Base-by-base conservation (phyloP, 2,888 invertebrate species). In the Lymantria dispar region DNA sequence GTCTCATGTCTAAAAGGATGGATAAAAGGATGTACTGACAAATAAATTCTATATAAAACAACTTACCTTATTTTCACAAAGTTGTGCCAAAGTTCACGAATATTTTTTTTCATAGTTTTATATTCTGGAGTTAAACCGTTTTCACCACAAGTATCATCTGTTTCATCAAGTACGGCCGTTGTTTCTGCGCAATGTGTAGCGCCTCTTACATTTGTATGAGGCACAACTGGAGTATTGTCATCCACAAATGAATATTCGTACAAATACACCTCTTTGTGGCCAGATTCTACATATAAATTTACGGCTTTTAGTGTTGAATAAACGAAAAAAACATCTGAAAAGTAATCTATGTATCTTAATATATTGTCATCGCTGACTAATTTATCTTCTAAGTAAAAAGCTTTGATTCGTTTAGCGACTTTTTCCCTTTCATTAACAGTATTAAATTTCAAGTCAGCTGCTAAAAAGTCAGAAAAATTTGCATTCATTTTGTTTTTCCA, bases 281-380 rank as follows among this genome's bases (percentile, higher is more conserved):
- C 72, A 13, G 59, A 52, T 47, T 64, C 54, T 0, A 48, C 50
- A 3, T 71, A 71, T 14, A 76, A 29, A 39, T 66, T 73, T 2
- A 72, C 54, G 5, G 73, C 62, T 51, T 71, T 70, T 5, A 75
- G 48, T 43, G 68, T 72, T 3, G 76, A 61, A 55, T 71, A 76
- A 2, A 52, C 60, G 53, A 81, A 75, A 0, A 72, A 0, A 7
- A 68, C 31, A 90, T 94, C 89, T 7, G 77, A 54, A 44, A 72
- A 68, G 38, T 67, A 82, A 42, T 74, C 58, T 12, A 72, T 48
- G 37, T 58, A 78, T 10, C 47, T 8, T 13, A 69, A 40, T 39
- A 71, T 39, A 5, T 54, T 69, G 0, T 53, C 52, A 39, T 61
- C 56, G 0, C 52, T 52, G 8, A 80, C 57, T 2, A 56, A 39